These are phyloP conservation scores for Rutilus rutilus DNA, from an alignment of 2,113 vertebrate genomes.

Conservation along the genomic window DNA sequence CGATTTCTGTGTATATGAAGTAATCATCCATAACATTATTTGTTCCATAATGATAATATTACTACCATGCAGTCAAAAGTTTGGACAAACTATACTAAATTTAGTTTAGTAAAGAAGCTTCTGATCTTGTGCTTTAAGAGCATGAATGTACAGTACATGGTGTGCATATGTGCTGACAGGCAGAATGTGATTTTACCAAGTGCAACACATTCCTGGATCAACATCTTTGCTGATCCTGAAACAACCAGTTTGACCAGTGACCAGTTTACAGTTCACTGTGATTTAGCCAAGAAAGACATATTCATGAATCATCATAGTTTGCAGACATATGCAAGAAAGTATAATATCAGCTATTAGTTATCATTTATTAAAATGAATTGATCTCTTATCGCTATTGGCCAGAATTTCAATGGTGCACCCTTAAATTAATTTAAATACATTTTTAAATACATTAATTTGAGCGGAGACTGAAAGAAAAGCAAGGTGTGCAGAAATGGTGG, in stretches of 20 bases:
- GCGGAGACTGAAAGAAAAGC: too few relatives aligned
- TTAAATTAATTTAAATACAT: neutral
- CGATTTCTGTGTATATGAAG: too few relatives aligned
- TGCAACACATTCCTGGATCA: too few relatives aligned
- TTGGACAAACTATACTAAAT: neutral
- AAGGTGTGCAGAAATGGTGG: too few relatives aligned
- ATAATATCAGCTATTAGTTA: neutral
- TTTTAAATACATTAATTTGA: neutral
- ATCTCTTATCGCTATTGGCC: neutral
- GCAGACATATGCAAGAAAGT: too few relatives aligned
- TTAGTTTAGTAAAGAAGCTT: neutral
- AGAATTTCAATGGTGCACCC: neutral
- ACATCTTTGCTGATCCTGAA: too few relatives aligned
- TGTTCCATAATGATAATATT: neutral
- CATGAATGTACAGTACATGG: neutral
- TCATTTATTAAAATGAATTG: neutral
- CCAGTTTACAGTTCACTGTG: too few relatives aligned
- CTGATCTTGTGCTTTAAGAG: neutral
- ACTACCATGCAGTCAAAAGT: neutral
- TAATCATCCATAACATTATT: neutral
- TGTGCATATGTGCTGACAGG: too few relatives aligned
- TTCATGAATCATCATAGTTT: too few relatives aligned
- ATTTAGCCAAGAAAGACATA: too few relatives aligned
- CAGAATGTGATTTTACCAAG: too few relatives aligned
- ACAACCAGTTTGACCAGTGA: too few relatives aligned